These are phyloP conservation scores for Rhabdornis inornatus DNA, from an alignment of 2,113 vertebrate genomes.

Conservation along the genomic window DNA sequence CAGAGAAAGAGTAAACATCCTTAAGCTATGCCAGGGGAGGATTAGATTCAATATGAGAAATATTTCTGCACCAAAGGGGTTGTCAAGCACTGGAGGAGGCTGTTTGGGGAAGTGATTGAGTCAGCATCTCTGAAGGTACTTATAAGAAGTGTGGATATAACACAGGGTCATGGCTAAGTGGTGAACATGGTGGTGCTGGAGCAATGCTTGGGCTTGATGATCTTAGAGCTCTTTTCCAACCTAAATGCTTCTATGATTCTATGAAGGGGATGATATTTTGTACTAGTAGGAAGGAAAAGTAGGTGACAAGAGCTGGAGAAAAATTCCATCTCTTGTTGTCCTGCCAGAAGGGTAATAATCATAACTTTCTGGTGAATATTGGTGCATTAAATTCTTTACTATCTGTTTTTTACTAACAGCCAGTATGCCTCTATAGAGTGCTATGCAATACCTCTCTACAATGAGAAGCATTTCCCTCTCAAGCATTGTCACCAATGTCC, in stretches of 20 bases:
- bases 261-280: accelerated
- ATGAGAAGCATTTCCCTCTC: background rate
- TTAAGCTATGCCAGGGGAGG: background rate
- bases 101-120: background rate
- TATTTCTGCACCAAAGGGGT: background rate
- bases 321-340: background rate
- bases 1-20: background rate
- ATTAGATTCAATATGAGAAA: background rate
- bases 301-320: background rate
- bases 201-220: background rate
- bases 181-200: background rate
- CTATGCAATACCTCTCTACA: background rate
- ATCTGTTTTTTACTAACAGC: background rate
- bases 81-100: background rate
- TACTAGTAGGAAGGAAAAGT: background rate
- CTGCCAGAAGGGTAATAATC: background rate
- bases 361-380: background rate
- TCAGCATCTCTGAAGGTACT: background rate
- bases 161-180: background rate
- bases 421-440: background rate
- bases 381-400: background rate
- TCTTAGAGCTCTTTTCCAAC: background rate
- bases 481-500: background rate
- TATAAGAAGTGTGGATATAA: background rate
- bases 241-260: background rate